Evolutionary conservation across 2,888 invertebrate genomes (phyloP), one percentile per base, ranked within the genome.

Genomic region (Entomobrya multifasciata): DNA sequence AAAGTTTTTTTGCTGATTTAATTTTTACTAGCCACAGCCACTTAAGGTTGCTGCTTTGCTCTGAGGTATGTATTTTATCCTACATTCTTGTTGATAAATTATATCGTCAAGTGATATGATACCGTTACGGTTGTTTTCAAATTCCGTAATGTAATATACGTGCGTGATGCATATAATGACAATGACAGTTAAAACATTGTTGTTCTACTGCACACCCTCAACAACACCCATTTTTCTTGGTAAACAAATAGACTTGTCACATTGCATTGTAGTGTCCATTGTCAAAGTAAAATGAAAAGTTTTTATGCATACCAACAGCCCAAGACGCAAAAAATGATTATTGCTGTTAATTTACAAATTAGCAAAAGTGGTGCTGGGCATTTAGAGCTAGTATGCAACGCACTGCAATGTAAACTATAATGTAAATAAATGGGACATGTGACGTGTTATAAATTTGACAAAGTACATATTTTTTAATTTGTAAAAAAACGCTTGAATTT

Each of bases 1-100:
- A 79, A 79, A 79, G 78, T 79, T 79, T 79, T 78, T 79, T 47
- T 62, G 15, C 27, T 27, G 27, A 67, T 20, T 44, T 67, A 67
- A 22, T 22, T 25, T 20, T 20, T n/a, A 44, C 67, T 62, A 27
- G 27, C 62, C 62, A 27, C 52, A 55, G n/a, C 17, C 52, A 8
- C 13, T 47, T 47, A 25, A 55, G 57, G 2, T 20, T 13, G 22
- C 4, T 57, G 57, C 17, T n/a, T n/a, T n/a, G n/a, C n/a, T n/a
- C n/a, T n/a, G n/a, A 25, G 22, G 13, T 25, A 57, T 20, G 22
- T 55, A 55, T 22, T 57, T 11, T 57, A 13, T 57, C 20, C 49
- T 55, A 25, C 22, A 25, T 57, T 4, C 25, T 57, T 3, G 2
- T 57, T 57, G n/a, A n/a, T n/a, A n/a, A n/a, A n/a, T n/a, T 57